phyloP scores from a whole-genome alignment of 2,888 invertebrate species.

The Sycophila texana region DNA sequence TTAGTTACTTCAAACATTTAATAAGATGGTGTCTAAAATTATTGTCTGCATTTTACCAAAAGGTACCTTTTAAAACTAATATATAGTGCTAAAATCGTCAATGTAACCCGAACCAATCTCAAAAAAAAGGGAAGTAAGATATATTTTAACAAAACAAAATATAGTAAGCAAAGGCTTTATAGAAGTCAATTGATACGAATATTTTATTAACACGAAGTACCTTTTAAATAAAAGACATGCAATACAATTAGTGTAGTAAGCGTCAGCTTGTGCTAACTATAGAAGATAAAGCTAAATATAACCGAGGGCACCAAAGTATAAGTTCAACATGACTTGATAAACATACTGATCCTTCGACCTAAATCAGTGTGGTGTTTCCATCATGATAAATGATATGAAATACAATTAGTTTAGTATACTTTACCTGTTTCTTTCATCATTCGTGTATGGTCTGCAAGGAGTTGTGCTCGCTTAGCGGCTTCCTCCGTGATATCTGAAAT shows the following conservation, averaged over 20 bases:
- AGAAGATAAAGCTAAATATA: conserved; percentile 76
- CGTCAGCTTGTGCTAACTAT: conserved; percentile 76
- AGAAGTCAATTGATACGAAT: conserved; percentile 5
- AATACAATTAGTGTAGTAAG: conserved; percentile 73
- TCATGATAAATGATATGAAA: conserved; percentile 52
- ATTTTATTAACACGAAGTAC: conserved; percentile 54
- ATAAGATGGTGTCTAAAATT: conserved; percentile 68
- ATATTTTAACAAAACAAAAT: conserved; percentile 1
- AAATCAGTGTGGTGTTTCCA: conserved; percentile 59
- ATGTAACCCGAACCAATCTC: no score
- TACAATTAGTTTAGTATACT: conserved; percentile 12
- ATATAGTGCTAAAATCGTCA: background rate
- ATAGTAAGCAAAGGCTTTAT: background rate
- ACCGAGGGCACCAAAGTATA: conserved; percentile 75
- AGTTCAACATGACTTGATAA: conserved; percentile 60
- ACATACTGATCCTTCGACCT: conserved; percentile 69
- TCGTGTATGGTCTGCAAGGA: conserved; percentile 66
- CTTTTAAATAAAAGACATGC: conserved; percentile 72
- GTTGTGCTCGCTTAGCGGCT: conserved; percentile 71
- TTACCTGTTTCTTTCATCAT: conserved; percentile 70
- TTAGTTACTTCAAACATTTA: conserved; percentile 68
- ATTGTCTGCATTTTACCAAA: conserved; percentile 72
- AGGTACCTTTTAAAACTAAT: conserved; percentile 57
- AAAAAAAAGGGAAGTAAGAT: background rate
- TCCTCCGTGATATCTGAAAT: conserved; percentile 74